Conservation (phyloP, 2,888 invertebrate genomes). For the Ischnura elegans region DNA sequence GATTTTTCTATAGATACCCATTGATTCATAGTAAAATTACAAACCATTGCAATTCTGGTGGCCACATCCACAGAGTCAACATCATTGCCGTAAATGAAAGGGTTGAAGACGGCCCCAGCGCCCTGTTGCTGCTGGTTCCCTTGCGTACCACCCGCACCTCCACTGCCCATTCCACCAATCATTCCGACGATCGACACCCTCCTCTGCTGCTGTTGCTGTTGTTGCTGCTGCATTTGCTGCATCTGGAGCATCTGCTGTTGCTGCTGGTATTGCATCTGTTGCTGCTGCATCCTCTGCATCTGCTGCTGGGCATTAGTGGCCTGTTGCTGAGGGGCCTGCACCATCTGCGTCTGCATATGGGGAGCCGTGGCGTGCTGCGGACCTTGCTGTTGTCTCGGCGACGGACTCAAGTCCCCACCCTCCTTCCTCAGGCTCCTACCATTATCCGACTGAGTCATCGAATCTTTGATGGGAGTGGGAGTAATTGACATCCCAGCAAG, state of each 20-base stretch:
- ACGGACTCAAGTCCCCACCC: not conserved
- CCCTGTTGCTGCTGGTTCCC: slow-evolving; percentile 69
- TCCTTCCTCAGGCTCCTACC: slow-evolving; percentile 29
- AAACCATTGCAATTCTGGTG: slow-evolving; percentile 97
- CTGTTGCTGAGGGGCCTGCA: slow-evolving; percentile 51
- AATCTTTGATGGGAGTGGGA: slow-evolving; percentile 79
- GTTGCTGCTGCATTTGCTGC: slow-evolving; percentile 56
- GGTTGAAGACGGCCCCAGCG: slow-evolving; percentile 82
- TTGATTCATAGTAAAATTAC: slow-evolving; percentile 70
- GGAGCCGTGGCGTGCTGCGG: not conserved
- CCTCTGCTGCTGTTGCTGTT: slow-evolving; percentile 67
- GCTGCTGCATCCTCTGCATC: slow-evolving; percentile 49
- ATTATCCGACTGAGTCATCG: slow-evolving; percentile 74
- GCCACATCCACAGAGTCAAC: slow-evolving; percentile 99
- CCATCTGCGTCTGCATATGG: slow-evolving; percentile 53
- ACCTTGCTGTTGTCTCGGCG: not conserved
- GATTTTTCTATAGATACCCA: too few relatives aligned
- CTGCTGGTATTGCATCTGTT: slow-evolving; percentile 69
- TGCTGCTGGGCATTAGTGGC: not conserved
- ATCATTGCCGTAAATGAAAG: slow-evolving; percentile 95
- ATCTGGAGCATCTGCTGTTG: slow-evolving; percentile 36
- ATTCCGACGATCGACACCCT: slow-evolving; percentile 33
- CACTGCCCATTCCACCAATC: slow-evolving; percentile 48
- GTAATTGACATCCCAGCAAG: slow-evolving; percentile 87
- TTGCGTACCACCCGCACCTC: not conserved